Evolutionary conservation across 2,113 vertebrate genomes (phyloP), one percentile per base, ranked within the genome.

Genomic region (Sorex araneus): DNA sequence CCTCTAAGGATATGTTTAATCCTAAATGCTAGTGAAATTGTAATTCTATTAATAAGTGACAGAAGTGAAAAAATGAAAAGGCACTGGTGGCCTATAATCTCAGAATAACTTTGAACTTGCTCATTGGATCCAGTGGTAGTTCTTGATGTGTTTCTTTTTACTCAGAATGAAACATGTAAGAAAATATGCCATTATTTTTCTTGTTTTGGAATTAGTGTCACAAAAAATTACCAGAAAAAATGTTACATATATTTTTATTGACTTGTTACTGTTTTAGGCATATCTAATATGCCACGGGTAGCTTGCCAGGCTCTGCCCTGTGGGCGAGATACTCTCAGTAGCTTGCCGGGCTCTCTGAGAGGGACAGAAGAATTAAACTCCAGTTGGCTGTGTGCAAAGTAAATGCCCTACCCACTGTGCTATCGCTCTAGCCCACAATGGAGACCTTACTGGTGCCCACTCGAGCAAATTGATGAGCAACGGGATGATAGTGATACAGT

Each of bases 1-100:
- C 82, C 64, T 79, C 90, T 74, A 50, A 54, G 40, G 87, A 94
- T 34, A n/a, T 5, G 50, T 80, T 82, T 77, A 75, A 79, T 63
- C 32, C 9, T 34, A 83, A 95, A 69, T 50, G 63, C 12, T 75
- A 84, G 64, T 85, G n/a, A 90, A 90, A 75, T 57, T 54, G 32
- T 74, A 47, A 30, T 70, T 69, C 82, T 71, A 73, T 63, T 66
- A 64, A 80, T 57, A 66, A 94, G 13, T 34, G 32, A 92, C 18
- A 78, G 45, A 94, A 11, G 11, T 0, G 6, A 12, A 84, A 84
- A 70, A 70, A 73, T 66, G 34, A 69, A 70, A 45, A 4, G 0
- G 18, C 16, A 47, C 11, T 8, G 0, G 15, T 15, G 34, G 16
- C 4, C 21, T 43, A 60, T 50, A 40, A 32, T 77, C 4, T 43